These are phyloP conservation scores for Etia nguti DNA, from an alignment of 2,113 vertebrate species.

Conservation along the genomic window DNA sequence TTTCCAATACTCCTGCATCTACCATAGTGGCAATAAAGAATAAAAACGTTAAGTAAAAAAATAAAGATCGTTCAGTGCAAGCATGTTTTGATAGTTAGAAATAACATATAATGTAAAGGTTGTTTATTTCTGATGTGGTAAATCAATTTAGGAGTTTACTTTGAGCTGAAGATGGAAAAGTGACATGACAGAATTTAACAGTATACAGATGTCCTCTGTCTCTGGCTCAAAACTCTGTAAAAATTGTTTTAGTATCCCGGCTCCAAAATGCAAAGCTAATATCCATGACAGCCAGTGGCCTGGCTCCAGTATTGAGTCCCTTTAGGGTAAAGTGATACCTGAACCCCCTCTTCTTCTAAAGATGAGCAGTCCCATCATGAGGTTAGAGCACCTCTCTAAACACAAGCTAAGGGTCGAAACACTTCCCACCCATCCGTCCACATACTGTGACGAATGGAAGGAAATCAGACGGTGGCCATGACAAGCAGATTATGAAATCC, in stretches of 20 bases:
- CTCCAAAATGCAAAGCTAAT: constrained; percentile 13
- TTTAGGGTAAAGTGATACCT: constrained; percentile 36
- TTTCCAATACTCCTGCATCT: background rate
- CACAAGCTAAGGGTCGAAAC: constrained; percentile 28
- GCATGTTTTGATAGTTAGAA: background rate
- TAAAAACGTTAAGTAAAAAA: background rate
- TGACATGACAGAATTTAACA: constrained; percentile 11
- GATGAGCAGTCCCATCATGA: constrained; percentile 32
- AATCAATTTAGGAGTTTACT: background rate
- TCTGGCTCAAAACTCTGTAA: background rate
- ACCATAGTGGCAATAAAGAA: background rate
- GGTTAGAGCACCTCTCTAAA: constrained; percentile 23
- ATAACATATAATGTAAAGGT: background rate
- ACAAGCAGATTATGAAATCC: constrained; percentile 67
- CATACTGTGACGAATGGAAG: constrained; percentile 65
- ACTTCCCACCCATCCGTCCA: background rate
- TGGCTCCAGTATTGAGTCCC: background rate
- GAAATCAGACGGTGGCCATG: constrained; percentile 64
- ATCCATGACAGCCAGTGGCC: constrained; percentile 7
- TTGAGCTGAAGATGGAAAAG: background rate
- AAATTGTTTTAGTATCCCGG: background rate
- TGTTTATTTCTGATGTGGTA: background rate
- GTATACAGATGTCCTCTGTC: constrained; percentile 14
- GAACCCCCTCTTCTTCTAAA: background rate
- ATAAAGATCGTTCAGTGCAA: background rate